Evolutionary conservation across 92 coral and sea anemone genomes (phyloP), one percentile per base, ranked within the genome.

Genomic region (Hydrozoanthus gracilis): DNA sequence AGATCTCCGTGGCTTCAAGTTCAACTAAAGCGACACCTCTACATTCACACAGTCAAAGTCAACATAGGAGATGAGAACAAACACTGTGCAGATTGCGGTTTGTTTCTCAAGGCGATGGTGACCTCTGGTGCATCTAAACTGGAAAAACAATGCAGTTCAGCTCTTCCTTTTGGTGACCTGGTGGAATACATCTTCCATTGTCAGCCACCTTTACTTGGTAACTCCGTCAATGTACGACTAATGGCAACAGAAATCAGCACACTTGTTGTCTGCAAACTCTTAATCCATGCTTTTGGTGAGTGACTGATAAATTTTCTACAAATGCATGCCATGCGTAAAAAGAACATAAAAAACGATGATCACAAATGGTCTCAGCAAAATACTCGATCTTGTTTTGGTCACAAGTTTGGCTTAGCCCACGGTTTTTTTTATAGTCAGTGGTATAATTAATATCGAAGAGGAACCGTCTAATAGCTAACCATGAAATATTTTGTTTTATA

Each of bases 261-360:
- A 3, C 20, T 71, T 47, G 16, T 71, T 71, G 76, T 71, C 45
- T 71, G 76, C 76, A 47, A 71, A 8, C 8, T 71, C n/a, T 44
- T 71, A 50, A 8, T 71, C 11, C 76, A 71, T 45, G 51, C 76
- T 71, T 71, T 71, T 71, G 76, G 76, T 71, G 39, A 71, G 76
- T 71, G 6, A 71, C 48, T 8, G 39, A 67, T 67, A 54, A 54
- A 54, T 13, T 54, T 54, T 27, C 2, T 27, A 27, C 39, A 27
- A 27, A 27, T 27, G 39, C 39, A 27, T 0, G 39, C 39, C 39
- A 27, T 27, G 39, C 39, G 39, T 27, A 0, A 27, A 27, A 27
- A 54, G 61, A 54, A 7, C 8, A 54, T 54, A 54, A 62, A 62
- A 62, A 62, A 62, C 69, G 69, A 1, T 27, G 39, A 0, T 27